A percentile compares a stretch with the other conserved stretches of the same genome.
Conservation (phyloP, 2,797 vertebrate species). For the Cirrhinus mrigala region DNA sequence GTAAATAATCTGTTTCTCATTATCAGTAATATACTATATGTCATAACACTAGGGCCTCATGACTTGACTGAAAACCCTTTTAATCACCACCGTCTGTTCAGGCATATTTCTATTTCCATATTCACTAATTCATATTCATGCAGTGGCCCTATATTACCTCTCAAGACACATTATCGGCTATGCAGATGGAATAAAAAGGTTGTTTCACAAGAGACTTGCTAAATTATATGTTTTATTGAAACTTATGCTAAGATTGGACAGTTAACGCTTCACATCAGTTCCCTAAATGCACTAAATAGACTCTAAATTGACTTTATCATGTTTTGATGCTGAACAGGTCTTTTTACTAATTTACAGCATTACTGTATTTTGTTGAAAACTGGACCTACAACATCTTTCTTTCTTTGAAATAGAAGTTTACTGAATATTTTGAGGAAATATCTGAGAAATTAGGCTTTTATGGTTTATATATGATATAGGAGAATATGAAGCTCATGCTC, state of each 20-base stretch:
- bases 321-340: neutral
- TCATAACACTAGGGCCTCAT: constrained; percentile 19
- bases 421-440: neutral
- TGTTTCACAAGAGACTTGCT: constrained; percentile 20
- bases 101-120: constrained; percentile 31
- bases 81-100: constrained; percentile 48
- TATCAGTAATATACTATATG: constrained; percentile 29
- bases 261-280: neutral
- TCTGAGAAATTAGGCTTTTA: neutral
- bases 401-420: neutral
- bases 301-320: neutral
- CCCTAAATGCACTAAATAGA: neutral
- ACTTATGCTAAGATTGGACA: neutral
- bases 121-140: constrained; percentile 39
- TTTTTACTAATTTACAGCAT: neutral
- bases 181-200: constrained; percentile 27
- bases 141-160: constrained; percentile 21
- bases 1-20: constrained; percentile 43
- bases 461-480: too few species aligned
- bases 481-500: neutral
- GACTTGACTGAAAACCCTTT: constrained; percentile 25
- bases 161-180: constrained; percentile 2
- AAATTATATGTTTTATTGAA: constrained; percentile 4
- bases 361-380: neutral
- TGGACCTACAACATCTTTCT: too few species aligned